Evolutionary conservation across 2,797 vertebrate genomes (phyloP), one percentile per base, ranked within the genome.

Genomic region (Momotus momota): DNA sequence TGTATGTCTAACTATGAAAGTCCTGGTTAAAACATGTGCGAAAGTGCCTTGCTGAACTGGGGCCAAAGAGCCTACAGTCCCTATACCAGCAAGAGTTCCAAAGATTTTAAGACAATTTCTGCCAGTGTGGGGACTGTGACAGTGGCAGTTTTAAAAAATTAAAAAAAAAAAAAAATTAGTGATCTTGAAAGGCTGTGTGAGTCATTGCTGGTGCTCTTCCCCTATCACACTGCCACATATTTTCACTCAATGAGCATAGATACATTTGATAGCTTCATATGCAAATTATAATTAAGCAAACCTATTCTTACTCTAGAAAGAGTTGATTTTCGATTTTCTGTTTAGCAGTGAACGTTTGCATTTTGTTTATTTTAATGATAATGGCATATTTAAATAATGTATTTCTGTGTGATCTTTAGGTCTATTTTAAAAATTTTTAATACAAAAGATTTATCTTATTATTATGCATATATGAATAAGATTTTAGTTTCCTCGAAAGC

Each of bases 281-380:
- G 70, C 14, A 94, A 81, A 86, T 81, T 35, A 12, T 94, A 65
- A 91, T 60, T 81, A 70, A 91, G n/a, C 22, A 70, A 83, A 60
- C 10, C 16, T 69, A 10, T 61, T 93, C 38, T 90, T 75, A 73
- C 14, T 54, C 43, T 75, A 70, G 43, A 84, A 86, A 64, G 4
- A 65, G 25, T 21, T 81, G 35, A 31, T 58, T 64, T 78, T 72
- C 38, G 38, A 51, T 86, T 75, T 87, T 80, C 64, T 60, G 15
- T 62, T 64, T 88, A 77, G 14, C 35, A 69, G 29, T 83, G 35
- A 83, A 54, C 7, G 15, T 49, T 83, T 83, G 5, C 83, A 27
- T 80, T 94, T 93, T 90, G 58, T 60, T 83, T 84, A 72, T 67
- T 82, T 91, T 83, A 49, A 73, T 86, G 58, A 45, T 81, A 80